Percentiles rank a stretch among this genome's conserved stretches.
Conservation (phyloP, 2,797 vertebrate species). For the Clarias pachynema region DNA sequence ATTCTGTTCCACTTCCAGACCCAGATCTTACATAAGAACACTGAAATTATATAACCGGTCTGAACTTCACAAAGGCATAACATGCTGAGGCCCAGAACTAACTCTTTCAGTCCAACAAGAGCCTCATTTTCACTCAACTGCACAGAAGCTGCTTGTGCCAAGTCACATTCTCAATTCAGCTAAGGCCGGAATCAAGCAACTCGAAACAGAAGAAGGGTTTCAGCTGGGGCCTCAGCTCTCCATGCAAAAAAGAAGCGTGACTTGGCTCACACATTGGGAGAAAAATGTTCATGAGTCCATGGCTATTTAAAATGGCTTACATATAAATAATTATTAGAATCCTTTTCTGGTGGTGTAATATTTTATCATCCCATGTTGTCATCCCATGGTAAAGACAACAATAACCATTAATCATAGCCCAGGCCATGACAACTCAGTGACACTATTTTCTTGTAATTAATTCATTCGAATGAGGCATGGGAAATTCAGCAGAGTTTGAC, state of each 20-base stretch:
- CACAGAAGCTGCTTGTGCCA: slow-evolving; percentile 38
- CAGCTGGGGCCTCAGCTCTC: slow-evolving; percentile 17
- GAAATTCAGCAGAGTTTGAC: slow-evolving; percentile 16
- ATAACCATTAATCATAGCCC: slow-evolving; percentile 11
- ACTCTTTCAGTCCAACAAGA: slow-evolving; percentile 43
- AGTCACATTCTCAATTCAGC: slow-evolving; percentile 37
- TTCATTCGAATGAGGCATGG: slow-evolving; percentile 23
- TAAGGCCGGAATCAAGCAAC: slow-evolving; percentile 34
- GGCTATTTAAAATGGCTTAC: neutral
- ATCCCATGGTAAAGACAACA: neutral
- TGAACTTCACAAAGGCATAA: slow-evolving; percentile 37
- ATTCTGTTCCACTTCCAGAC: neutral
- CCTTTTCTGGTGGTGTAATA: neutral
- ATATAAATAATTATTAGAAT: neutral
- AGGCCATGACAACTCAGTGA: slow-evolving; percentile 9
- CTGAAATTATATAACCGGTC: neutral
- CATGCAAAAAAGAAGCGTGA: slow-evolving; percentile 27
- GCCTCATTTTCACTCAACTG: slow-evolving; percentile 37
- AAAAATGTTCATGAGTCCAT: neutral
- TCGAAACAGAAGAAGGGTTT: slow-evolving; percentile 44
- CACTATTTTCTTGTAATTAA: slow-evolving; percentile 12
- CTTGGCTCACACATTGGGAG: slow-evolving; percentile 19
- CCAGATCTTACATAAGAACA: neutral
- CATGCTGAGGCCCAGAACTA: slow-evolving; percentile 12
- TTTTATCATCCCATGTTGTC: neutral